Percentiles rank a stretch among this genome's conserved stretches.
phyloP scores from a whole-genome alignment of 2,113 vertebrate genomes.

The Oryzias melastigma region DNA sequence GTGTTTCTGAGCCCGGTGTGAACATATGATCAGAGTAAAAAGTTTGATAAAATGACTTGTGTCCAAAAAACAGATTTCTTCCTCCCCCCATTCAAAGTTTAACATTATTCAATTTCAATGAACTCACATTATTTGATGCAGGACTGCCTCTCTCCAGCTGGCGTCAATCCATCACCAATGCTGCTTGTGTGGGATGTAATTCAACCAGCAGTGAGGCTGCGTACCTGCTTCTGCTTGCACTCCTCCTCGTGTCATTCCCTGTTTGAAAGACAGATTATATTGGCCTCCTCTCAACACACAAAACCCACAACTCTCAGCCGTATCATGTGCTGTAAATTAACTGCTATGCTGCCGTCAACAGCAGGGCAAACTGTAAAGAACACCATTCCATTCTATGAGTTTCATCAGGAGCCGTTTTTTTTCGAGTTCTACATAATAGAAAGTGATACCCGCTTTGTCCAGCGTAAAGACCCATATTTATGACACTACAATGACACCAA shows the following conservation, averaged over 20 bases:
- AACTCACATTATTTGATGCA: conserved; percentile 73
- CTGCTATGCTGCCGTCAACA: conserved; percentile 48
- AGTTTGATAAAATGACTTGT: conserved; percentile 63
- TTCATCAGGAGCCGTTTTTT: not conserved
- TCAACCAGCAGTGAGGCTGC: conserved; percentile 51
- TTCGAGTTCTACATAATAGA: conserved; percentile 57
- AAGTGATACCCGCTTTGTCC: conserved; percentile 55
- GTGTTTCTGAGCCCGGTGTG: too few species aligned
- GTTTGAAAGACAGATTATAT: conserved; percentile 75
- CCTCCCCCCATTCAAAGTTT: conserved; percentile 22
- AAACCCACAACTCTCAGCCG: conserved; percentile 29
- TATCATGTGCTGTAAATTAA: conserved; percentile 67
- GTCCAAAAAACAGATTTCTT: conserved; percentile 21
- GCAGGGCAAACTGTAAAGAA: conserved; percentile 36
- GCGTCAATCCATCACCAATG: conserved; percentile 70
- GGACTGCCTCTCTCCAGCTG: conserved; percentile 69
- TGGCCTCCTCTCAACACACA: conserved; percentile 53
- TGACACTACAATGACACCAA: conserved; percentile 54
- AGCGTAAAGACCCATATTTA: conserved; percentile 62
- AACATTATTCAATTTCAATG: conserved; percentile 68
- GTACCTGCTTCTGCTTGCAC: conserved; percentile 45
- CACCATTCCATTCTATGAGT: conserved; percentile 3
- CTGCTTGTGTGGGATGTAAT: conserved; percentile 59
- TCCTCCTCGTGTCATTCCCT: conserved; percentile 53
- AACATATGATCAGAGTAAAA: conserved; percentile 16